Evolutionary conservation across 2,888 invertebrate species (phyloP), one percentile per base, ranked within the genome.

Genomic region (Ceriagrion tenellum): DNA sequence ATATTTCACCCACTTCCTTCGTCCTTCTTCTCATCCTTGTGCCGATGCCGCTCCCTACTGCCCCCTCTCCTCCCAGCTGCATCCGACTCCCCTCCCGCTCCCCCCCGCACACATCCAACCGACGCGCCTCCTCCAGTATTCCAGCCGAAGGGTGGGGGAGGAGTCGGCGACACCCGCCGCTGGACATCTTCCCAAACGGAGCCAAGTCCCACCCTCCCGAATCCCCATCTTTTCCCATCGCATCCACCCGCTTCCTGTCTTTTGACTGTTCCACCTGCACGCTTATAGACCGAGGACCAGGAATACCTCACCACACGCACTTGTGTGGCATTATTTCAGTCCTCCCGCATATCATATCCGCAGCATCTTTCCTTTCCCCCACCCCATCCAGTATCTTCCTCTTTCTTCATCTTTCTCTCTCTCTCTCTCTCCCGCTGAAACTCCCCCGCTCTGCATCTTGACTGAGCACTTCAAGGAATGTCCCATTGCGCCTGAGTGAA

Each of bases 231-330:
- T 93, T 93, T 69, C 69, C 63, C 93, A 63, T 93, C 93, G 69
- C 40, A 47, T 93, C 93, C 93, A 93, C 93, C 93, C 93, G 47
- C 69, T 93, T 93, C 93, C 93, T 93, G 93, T 74, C 93, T 93
- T 93, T 93, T 93, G 93, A 93, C 93, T 93, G 93, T 93, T 74
- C 93, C 93, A 93, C 93, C 93, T 93, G 93, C 93, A 93, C 93
- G 69, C 93, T 93, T 93, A 93, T 93, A 93, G 93, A 40, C 93
- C n/a, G 26, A n/a, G 40, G 23, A 93, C 40, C 63, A 40, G 69
- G 93, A 69, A 35, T 35, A 30, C 63, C 40, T 69, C 40, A 40
- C 47, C n/a, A 59, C 63, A 13, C 93, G 69, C 93, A 69, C 69
- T 69, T 93, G 93, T 93, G 93, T 59, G 55, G 93, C 93, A 93